phyloP scores from a whole-genome alignment of 2,113 vertebrate genomes.

The Anseranas semipalmata region DNA sequence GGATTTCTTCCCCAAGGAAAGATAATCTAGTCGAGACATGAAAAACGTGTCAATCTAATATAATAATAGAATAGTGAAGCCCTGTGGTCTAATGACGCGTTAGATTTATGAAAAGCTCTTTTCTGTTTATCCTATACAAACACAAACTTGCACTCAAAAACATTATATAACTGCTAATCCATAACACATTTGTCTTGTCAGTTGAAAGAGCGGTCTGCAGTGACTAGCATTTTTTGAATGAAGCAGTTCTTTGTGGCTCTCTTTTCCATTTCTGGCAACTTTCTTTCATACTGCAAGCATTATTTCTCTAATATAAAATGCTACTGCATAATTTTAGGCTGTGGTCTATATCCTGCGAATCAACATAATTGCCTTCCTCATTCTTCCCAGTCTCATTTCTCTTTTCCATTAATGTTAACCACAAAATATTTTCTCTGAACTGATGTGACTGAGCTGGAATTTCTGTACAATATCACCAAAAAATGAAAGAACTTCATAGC shows the following conservation, averaged over 20 bases:
- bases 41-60: not conserved
- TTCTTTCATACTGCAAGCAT: not conserved
- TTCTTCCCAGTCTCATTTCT: not conserved
- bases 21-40: not conserved
- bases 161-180: slow-evolving; percentile 17
- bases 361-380: not conserved
- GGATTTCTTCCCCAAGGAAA: not conserved
- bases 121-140: not conserved
- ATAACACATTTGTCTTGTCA: not conserved
- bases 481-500: not conserved
- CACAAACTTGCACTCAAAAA: not conserved
- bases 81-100: not conserved
- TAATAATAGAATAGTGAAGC: not conserved
- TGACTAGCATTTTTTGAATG: not conserved
- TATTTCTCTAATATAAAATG: not conserved
- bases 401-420: not conserved
- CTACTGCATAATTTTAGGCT: slow-evolving; percentile 13
- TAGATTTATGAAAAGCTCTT: not conserved
- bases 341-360: slow-evolving; percentile 3
- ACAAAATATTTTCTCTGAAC: not conserved
- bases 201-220: not conserved
- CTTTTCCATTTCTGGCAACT: not conserved
- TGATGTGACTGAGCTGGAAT: not conserved
- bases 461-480: not conserved
- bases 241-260: not conserved